Percentiles rank a stretch among this genome's conserved stretches.
Conservation (phyloP, 1,140 invertebrate species). For the Bombus difficillimus region DNA sequence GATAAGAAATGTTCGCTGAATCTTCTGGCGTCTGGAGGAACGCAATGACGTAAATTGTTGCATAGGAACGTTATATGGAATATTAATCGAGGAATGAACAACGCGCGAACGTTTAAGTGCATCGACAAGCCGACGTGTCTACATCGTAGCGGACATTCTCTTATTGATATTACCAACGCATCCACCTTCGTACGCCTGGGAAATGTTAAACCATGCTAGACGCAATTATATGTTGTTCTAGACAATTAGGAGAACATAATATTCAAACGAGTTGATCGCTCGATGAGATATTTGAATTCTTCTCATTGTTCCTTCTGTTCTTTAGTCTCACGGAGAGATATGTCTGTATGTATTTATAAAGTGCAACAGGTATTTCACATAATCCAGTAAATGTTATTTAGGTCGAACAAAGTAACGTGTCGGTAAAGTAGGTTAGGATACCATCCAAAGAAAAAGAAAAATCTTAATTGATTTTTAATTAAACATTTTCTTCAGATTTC, state of each 20-base stretch:
- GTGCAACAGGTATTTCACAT: neutral
- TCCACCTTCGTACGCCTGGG: neutral
- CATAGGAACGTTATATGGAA: conserved; percentile 14
- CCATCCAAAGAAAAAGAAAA: neutral
- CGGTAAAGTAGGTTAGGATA: neutral
- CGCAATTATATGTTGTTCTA: conserved; percentile 1
- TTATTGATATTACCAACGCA: conserved; percentile 35
- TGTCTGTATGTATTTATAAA: neutral
- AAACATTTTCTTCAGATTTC: neutral
- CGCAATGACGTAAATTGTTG: neutral
- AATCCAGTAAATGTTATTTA: neutral
- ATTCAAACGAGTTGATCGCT: neutral
- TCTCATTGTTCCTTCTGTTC: neutral
- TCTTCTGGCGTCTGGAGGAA: neutral
- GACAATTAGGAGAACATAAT: neutral
- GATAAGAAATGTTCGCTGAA: neutral
- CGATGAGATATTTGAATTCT: neutral
- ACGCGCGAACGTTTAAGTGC: conserved; percentile 36
- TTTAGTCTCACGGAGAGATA: neutral
- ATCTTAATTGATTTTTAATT: conserved; percentile 1
- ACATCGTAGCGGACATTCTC: conserved; percentile 20
- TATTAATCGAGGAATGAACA: conserved; percentile 62
- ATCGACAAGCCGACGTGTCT: conserved; percentile 35
- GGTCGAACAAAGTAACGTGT: neutral
- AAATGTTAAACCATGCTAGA: conserved; percentile 17